A percentile compares a stretch with the other conserved stretches of the same genome.
phyloP scores from a whole-genome alignment of 2,113 vertebrate species.

The Syrrhaptes paradoxus region DNA sequence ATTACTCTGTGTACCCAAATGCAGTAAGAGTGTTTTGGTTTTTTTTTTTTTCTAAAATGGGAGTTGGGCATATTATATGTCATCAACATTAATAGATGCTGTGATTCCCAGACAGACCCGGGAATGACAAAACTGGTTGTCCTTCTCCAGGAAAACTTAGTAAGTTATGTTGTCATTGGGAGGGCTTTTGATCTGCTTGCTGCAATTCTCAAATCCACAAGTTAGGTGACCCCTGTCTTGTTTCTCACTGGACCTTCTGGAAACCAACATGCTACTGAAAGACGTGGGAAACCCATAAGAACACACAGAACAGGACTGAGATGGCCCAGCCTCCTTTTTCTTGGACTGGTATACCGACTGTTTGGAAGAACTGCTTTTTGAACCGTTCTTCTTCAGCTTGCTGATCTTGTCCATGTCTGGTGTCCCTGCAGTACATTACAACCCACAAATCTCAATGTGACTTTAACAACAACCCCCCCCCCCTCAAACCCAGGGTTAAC shows the following conservation, averaged over 20 bases:
- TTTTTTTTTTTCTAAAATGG: not conserved
- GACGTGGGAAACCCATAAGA: not conserved
- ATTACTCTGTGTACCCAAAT: not conserved
- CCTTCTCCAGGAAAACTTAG: not conserved
- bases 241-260: not conserved
- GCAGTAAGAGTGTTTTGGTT: accelerated
- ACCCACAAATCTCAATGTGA: not conserved
- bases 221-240: not conserved
- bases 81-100: not conserved
- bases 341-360: not conserved
- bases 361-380: not conserved
- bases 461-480: not conserved
- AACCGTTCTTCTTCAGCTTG: not conserved
- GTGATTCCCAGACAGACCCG: not conserved
- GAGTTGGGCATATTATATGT: not conserved
- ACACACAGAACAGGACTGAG: not conserved
- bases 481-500: not conserved
- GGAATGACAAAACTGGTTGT: not conserved
- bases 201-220: not conserved
- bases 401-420: not conserved
- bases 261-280: not conserved
- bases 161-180: not conserved
- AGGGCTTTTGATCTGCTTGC: not conserved
- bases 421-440: not conserved
- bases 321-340: not conserved